Evolutionary conservation across 2,797 vertebrate genomes (phyloP), one percentile per base, ranked within the genome.

Genomic region (Anguilla marmorata): DNA sequence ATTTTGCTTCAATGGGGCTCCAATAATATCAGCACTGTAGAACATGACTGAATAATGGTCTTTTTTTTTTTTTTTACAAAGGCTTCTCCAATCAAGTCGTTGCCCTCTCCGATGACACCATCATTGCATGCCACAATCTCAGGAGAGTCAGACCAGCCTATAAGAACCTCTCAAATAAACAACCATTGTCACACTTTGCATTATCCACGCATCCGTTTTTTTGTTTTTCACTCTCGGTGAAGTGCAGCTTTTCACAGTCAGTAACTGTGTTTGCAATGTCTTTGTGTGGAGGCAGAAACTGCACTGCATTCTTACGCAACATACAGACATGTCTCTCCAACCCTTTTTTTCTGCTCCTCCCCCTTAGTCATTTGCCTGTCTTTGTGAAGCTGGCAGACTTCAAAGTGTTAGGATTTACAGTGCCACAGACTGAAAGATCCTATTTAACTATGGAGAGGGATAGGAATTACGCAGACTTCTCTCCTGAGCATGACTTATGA

Each of bases 391-490:
- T 86, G 86, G 66, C 12, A 69, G n/a, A 52, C 86, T 86, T 86
- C 86, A 86, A 86, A 86, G 86, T 69, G 14, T 48, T 41, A 5
- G 27, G 86, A 86, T 86, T 86, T 69, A 86, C 86, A 76, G 86
- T 72, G 30, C 86, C 74, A 50, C 66, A 76, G 52, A 69, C 66
- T 76, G 86, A 86, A 76, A 86, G 72, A 74, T 74, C 66, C 86
- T 76, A 86, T 86, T 86, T 66, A 76, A 76, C 86, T 86, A 24
- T 14, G 6, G 41, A 86, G 86, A 76, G 72, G 14, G 66, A 74
- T 24, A 16, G 60, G 69, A 72, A 72, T 76, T 86, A 66, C 85
- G 50, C 30, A 74, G 48, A 69, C 66, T 72, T 50, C 69, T 69
- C 85, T 86, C 66, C 37, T 30, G 86, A 76, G 45, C 86, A n/a